Conservation (phyloP, 1,140 invertebrate species). For the Onthophagus taurus region DNA sequence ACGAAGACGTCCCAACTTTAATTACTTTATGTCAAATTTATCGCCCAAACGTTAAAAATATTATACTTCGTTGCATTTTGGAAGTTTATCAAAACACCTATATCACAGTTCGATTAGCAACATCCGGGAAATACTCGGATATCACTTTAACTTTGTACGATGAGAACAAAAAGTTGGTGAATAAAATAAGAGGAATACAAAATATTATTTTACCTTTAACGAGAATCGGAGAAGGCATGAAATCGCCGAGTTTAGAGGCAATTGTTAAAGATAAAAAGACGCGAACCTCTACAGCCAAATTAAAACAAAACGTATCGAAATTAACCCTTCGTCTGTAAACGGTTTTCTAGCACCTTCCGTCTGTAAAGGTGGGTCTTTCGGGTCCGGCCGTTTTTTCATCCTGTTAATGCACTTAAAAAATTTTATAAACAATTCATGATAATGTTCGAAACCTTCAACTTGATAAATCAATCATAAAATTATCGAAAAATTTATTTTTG, state of each 20-base stretch:
- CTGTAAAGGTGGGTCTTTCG: no score
- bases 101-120: constrained; percentile 22
- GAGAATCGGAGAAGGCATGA: constrained; percentile 2
- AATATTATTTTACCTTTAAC: constrained; percentile 22
- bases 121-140: constrained; percentile 16
- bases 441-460: no score
- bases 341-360: no score
- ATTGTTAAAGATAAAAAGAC: not conserved
- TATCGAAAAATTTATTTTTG: no score
- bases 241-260: not conserved
- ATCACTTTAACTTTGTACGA: constrained; percentile 18
- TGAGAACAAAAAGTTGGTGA: constrained; percentile 10
- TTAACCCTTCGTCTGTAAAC: no score
- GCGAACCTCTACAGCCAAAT: not conserved
- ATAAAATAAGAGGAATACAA: constrained; percentile 15
- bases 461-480: no score
- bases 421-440: no score
- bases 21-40: constrained; percentile 18
- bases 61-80: constrained; percentile 22
- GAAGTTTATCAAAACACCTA: constrained; percentile 4
- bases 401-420: no score
- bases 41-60: constrained; percentile 23
- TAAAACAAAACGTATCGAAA: not conserved
- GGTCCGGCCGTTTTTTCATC: no score
- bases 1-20: constrained; percentile 17